phyloP scores from a whole-genome alignment of 2,797 vertebrate genomes.

The Lacerta viridis region DNA sequence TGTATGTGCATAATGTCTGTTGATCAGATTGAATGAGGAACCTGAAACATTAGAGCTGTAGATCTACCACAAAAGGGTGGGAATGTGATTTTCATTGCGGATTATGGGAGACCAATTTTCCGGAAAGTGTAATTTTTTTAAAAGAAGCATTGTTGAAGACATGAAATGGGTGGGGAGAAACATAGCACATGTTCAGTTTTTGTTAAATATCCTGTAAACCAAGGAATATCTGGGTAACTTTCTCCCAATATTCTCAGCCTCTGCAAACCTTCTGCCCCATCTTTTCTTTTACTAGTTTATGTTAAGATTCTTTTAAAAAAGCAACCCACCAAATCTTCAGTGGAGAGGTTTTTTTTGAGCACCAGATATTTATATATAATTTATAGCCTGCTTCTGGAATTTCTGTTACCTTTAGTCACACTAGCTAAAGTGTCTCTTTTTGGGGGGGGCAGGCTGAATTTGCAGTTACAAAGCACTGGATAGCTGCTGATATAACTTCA shows the following conservation, averaged over 20 bases:
- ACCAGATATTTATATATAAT: neutral
- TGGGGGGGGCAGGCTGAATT: neutral
- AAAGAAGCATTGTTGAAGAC: neutral
- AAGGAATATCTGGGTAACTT: neutral
- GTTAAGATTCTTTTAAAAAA: neutral
- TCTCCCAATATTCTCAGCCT: neutral
- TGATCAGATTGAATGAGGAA: neutral
- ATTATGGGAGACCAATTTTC: neutral
- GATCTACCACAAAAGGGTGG: neutral
- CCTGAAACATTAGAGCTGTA: too few species aligned
- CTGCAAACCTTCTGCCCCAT: neutral
- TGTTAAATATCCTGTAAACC: neutral
- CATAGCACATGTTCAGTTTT: neutral
- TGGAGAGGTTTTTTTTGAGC: neutral
- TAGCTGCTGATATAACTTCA: conserved; percentile 60
- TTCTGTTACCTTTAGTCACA: neutral
- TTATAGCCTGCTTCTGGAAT: neutral
- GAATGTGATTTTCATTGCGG: neutral
- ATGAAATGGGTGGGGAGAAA: neutral
- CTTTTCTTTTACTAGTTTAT: neutral
- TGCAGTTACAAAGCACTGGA: conserved; percentile 3
- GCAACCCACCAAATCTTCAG: neutral
- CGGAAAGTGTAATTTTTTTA: neutral
- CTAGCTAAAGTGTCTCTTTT: neutral
- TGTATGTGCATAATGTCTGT: neutral